phyloP scores from a whole-genome alignment of 2,113 vertebrate genomes.

The Saccopteryx leptura region DNA sequence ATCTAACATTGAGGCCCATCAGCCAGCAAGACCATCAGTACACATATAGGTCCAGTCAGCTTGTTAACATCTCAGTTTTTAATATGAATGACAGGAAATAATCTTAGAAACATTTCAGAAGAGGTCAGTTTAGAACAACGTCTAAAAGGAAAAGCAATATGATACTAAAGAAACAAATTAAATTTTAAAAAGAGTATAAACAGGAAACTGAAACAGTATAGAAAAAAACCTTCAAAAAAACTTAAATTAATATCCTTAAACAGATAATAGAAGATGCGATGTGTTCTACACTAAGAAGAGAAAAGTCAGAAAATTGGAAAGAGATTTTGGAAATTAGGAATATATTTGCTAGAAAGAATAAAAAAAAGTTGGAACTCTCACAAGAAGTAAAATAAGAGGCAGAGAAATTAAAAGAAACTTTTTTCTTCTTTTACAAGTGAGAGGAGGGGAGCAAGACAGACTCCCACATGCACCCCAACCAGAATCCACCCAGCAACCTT shows the following conservation, averaged over 20 bases:
- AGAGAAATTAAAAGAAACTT: neutral
- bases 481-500: too few relatives aligned
- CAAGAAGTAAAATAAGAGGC: neutral
- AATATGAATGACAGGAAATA: neutral
- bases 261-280: neutral
- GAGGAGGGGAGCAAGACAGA: too few relatives aligned
- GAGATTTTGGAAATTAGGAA: slow-evolving; percentile 12
- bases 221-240: neutral
- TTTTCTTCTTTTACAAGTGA: too few relatives aligned
- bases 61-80: neutral
- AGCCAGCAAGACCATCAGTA: fast-evolving
- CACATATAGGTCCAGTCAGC: neutral
- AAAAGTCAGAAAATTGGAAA: neutral
- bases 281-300: neutral
- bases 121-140: neutral
- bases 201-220: neutral
- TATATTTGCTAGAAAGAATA: neutral
- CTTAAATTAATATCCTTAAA: neutral
- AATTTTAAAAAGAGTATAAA: neutral
- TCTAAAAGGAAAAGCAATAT: neutral
- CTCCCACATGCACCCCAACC: too few relatives aligned
- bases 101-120: neutral
- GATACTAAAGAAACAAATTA: neutral
- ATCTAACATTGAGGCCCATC: neutral
- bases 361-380: neutral